Base-by-base conservation (phyloP, 1,140 invertebrate species). In the Neodiprion virginianus region DNA sequence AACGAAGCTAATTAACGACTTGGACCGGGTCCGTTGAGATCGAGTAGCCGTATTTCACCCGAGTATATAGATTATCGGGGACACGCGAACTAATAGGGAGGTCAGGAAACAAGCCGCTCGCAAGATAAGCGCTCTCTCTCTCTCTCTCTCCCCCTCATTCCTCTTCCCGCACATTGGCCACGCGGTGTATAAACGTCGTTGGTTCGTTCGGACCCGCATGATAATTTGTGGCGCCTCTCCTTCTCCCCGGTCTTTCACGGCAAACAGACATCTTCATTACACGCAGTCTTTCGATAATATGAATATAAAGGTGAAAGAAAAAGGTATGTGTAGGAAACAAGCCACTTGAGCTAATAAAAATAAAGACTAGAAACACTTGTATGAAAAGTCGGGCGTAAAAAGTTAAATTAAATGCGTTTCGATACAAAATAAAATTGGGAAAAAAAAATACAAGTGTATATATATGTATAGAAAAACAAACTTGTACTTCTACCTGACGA, bases 11-110 rank as follows among this genome's bases (percentile, higher is more conserved):
- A 86, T 85, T 85, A 86, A 86, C 82, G 84, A 86, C 53, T 61
- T 8, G 53, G 53, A 61, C 76, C 77, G 21, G 76, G 84, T 81
- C 80, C 83, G 84, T 85, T 82, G 82, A 86, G 86, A 84, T 84
- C 82, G 79, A 86, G 80, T 86, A 76, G 81, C 81, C 81, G 81
- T 86, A 86, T 85, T 86, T 86, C 80, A 86, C 82, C 66, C 77
- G 48, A 65, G 28, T 70, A 71, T 80, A 77, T 77, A 78, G 76
- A 80, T 82, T 80, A 78, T 70, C 74, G 71, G 28, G 74, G 79
- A 82, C 80, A 80, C 80, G 77, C 14, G 76, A 84, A 86, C 83
- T 86, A 87, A 86, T 87, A 86, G 84, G 75, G 81, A 77, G 82
- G 75, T 72, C 79, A 80, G 84, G 80, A 84, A 86, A 86, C 83